A percentile compares a stretch with the other conserved stretches of the same genome.
Conservation (phyloP, 2,113 vertebrate species). For the Lutjanus erythropterus region DNA sequence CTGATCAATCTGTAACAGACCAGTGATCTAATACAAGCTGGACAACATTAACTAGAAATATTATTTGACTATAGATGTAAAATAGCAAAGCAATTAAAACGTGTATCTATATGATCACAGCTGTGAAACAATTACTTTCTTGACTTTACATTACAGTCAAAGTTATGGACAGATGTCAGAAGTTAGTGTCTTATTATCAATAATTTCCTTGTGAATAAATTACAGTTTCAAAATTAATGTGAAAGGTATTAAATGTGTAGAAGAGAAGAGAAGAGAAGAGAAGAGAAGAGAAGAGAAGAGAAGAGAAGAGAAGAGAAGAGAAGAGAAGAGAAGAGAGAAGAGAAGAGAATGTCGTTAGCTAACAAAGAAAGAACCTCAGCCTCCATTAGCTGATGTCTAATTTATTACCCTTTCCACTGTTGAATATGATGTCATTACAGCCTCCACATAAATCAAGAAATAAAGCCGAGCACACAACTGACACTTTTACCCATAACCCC, state of each 20-base stretch:
- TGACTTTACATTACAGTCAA: not conserved
- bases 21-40: not conserved
- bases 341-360: conserved; percentile 10
- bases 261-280: not conserved
- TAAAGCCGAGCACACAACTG: conserved; percentile 39
- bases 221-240: not conserved
- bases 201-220: conserved; percentile 3
- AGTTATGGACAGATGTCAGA: not conserved
- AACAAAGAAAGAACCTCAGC: conserved; percentile 68
- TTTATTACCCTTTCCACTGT: conserved; percentile 70
- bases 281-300: no score
- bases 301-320: not conserved
- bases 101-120: not conserved
- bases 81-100: not conserved
- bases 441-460: conserved; percentile 78
- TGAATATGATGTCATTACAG: conserved; percentile 83
- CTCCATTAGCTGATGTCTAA: conserved; percentile 77
- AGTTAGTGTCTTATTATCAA: conserved; percentile 1
- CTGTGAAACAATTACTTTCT: not conserved
- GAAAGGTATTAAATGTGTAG: conserved; percentile 27
- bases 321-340: not conserved
- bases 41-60: not conserved
- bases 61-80: not conserved
- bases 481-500: conserved; percentile 53
- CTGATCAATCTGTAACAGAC: not conserved